Percentiles rank a stretch among this genome's conserved stretches.
Evolutionary conservation across 2,888 invertebrate species (phyloP).

Genomic region (Drosophila tripunctata): DNA sequence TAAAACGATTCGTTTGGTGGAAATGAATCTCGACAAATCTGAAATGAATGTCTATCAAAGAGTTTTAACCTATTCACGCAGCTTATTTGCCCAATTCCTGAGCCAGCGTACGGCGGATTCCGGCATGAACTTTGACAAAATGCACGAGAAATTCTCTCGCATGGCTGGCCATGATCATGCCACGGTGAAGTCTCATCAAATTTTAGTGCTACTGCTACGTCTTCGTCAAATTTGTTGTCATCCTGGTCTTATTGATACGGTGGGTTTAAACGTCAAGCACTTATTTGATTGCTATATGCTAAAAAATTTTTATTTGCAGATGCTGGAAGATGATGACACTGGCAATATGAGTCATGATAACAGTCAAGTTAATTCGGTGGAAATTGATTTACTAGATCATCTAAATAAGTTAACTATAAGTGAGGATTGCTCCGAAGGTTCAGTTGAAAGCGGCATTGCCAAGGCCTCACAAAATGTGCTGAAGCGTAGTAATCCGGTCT

Average conservation of each 20-base stretch:
- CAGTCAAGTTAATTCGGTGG: constrained; percentile 83
- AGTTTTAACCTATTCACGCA: constrained; percentile 89
- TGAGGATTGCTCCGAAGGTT: constrained; percentile 39
- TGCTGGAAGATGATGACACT: constrained; percentile 85
- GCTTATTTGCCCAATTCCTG: constrained; percentile 90
- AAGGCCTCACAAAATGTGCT: constrained; percentile 88
- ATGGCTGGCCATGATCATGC: constrained; percentile 86
- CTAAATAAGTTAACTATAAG: constrained; percentile 87
- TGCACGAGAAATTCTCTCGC: constrained; percentile 87
- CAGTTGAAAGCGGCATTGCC: constrained; percentile 84
- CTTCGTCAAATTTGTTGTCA: constrained; percentile 96
- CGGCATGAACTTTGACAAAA: constrained; percentile 84
- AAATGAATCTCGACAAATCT: constrained; percentile 88
- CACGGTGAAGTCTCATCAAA: constrained; percentile 88
- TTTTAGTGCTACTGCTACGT: constrained; percentile 92
- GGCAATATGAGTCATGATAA: constrained; percentile 53
- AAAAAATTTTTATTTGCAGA: constrained; percentile 77
- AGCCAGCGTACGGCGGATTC: constrained; percentile 89
- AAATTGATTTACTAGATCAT: constrained; percentile 87
- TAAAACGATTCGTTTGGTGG: constrained; percentile 86
- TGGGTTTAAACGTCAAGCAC: constrained; percentile 76
- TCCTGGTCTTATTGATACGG: constrained; percentile 90
- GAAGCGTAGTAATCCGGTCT: constrained; percentile 89
- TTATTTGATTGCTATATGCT: neutral
- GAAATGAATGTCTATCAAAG: constrained; percentile 92